phyloP scores from a whole-genome alignment of 2,888 invertebrate species.

The Aleiodes testaceus region DNA sequence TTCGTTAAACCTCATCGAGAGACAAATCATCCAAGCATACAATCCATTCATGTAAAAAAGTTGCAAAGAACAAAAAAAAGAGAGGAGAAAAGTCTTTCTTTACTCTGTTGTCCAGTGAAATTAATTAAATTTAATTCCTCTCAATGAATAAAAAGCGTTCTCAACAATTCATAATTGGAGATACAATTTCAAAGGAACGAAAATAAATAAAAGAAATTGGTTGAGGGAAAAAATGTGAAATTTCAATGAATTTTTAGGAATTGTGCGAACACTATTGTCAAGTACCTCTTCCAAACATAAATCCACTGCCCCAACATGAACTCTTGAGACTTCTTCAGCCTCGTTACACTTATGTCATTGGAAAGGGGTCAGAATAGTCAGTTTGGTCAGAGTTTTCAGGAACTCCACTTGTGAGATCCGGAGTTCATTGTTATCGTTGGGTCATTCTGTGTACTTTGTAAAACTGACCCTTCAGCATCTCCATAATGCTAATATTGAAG shows the following conservation, averaged over 20 bases:
- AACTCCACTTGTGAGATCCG: constrained; percentile 46
- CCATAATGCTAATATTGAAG: constrained; percentile 46
- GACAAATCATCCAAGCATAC: constrained; percentile 52
- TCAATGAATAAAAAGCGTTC: too few relatives aligned
- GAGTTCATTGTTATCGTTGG: constrained; percentile 39
- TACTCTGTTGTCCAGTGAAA: too few relatives aligned
- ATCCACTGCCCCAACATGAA: background rate
- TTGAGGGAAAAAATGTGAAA: too few relatives aligned
- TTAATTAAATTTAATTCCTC: too few relatives aligned
- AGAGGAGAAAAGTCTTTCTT: too few relatives aligned
- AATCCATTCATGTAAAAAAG: constrained; percentile 39
- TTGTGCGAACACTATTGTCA: too few relatives aligned
- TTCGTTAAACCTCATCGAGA: constrained; percentile 60
- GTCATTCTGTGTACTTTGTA: constrained; percentile 23
- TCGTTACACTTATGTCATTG: constrained; percentile 17
- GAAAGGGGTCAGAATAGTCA: constrained; percentile 31
- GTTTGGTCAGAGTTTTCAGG: constrained; percentile 46
- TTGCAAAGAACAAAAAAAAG: background rate
- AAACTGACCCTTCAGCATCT: constrained; percentile 26
- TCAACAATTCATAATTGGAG: too few relatives aligned
- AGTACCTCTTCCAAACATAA: background rate
- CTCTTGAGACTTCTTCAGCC: constrained; percentile 38
- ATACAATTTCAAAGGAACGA: too few relatives aligned
- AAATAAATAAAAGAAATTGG: too few relatives aligned
- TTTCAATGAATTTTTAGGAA: too few relatives aligned